These are phyloP conservation scores for Origma solitaria DNA, from an alignment of 2,113 vertebrate genomes.

Conservation along the genomic window DNA sequence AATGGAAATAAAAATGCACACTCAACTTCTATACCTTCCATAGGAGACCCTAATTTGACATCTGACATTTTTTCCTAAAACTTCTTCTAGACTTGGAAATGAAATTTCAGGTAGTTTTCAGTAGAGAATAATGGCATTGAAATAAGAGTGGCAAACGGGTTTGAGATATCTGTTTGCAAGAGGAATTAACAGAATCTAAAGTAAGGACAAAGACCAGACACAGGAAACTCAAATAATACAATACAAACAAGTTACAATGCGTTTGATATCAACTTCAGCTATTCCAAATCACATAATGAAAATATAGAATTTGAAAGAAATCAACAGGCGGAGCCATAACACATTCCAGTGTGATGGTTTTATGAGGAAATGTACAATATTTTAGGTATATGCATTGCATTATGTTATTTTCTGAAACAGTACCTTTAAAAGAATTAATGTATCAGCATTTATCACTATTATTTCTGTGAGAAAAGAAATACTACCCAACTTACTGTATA, in stretches of 20 bases:
- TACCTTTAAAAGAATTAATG: not conserved
- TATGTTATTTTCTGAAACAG: not conserved
- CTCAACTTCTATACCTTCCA: not conserved
- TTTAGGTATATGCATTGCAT: not conserved
- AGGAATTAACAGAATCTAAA: not conserved
- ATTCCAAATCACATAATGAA: not conserved
- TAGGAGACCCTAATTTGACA: not conserved
- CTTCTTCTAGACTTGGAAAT: not conserved
- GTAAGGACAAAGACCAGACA: not conserved
- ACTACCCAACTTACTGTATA: not conserved
- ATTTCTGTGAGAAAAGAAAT: not conserved
- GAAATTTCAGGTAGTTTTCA: not conserved
- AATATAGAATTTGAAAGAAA: not conserved
- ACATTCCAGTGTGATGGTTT: not conserved
- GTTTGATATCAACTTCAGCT: not conserved
- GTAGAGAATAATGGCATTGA: not conserved
- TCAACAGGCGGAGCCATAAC: rapidly evolving
- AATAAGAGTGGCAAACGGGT: not conserved
- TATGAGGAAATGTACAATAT: not conserved
- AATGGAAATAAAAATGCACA: not conserved
- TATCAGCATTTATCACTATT: not conserved
- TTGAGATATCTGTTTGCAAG: not conserved
- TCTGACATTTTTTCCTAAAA: not conserved
- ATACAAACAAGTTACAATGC: not conserved
- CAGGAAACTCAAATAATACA: not conserved